These are phyloP conservation scores for Euphydryas editha DNA, from an alignment of 2,888 invertebrate species.

Conservation along the genomic window DNA sequence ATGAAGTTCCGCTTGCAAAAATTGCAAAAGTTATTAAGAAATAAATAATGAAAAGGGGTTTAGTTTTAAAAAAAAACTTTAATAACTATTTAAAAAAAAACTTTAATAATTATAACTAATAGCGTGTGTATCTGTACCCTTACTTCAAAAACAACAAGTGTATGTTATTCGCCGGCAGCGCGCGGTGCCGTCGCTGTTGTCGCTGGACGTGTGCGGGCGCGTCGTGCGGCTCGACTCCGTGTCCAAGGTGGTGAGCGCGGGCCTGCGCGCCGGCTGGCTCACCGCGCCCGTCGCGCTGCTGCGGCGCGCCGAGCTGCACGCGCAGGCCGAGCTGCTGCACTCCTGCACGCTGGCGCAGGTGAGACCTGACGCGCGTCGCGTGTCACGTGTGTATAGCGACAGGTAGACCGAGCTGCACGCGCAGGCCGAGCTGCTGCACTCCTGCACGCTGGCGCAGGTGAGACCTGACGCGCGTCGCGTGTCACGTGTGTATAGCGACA, in stretches of 20 bases:
- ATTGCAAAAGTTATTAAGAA: no score
- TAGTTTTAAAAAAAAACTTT: no score
- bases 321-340: slow-evolving; percentile 86
- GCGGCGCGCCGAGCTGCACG: slow-evolving; percentile 86
- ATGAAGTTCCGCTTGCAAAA: no score
- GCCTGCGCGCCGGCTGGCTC: slow-evolving; percentile 88
- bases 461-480: not conserved
- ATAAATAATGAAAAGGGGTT: no score
- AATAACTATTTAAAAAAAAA: no score
- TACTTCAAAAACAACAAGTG: no score
- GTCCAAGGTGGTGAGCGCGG: slow-evolving; percentile 89
- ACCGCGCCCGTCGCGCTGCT: slow-evolving; percentile 88
- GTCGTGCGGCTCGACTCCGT: slow-evolving; percentile 91
- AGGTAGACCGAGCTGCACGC: slow-evolving; percentile 86
- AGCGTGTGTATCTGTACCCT: no score
- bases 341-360: slow-evolving; percentile 65
- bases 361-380: not conserved
- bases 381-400: no score
- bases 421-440: slow-evolving; percentile 85
- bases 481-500: no score
- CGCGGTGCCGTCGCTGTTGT: slow-evolving; percentile 86
- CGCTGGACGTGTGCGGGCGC: slow-evolving; percentile 89
- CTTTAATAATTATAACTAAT: no score
- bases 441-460: slow-evolving; percentile 64
- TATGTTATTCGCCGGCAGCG: no score